Evolutionary conservation across 2,113 vertebrate genomes (phyloP).

Genomic region (Microtus montanus): DNA sequence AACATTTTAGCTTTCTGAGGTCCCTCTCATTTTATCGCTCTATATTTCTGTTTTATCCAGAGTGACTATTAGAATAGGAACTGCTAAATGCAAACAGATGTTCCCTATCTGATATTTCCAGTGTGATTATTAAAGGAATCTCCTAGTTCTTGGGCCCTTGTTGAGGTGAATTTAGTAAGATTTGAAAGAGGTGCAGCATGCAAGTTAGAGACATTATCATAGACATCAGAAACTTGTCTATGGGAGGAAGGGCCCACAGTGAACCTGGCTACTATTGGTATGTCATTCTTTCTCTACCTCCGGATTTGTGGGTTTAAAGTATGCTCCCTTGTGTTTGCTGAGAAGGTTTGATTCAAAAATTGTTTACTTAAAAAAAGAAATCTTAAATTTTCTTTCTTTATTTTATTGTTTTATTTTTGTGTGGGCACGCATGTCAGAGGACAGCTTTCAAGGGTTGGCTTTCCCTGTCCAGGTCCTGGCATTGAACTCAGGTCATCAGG

Average conservation of each 20-base stretch:
- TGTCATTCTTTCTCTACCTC: not conserved
- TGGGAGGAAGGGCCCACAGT: not conserved
- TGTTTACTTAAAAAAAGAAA: not conserved
- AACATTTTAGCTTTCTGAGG: not conserved
- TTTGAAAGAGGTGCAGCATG: not conserved
- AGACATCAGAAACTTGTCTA: not conserved
- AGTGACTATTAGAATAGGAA: not conserved
- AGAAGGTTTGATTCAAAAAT: not conserved
- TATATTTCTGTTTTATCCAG: not conserved
- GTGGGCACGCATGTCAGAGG: not conserved
- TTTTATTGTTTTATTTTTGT: not conserved
- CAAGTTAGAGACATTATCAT: too few relatives aligned
- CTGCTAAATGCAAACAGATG: not conserved
- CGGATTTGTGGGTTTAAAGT: not conserved
- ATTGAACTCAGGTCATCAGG: not conserved
- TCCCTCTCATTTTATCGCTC: not conserved
- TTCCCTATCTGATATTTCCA: not conserved
- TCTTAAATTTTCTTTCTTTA: not conserved
- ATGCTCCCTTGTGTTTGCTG: too few relatives aligned
- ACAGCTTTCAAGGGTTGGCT: not conserved
- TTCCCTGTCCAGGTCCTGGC: not conserved
- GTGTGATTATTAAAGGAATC: not conserved
- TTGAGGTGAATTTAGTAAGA: not conserved
- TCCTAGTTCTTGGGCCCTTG: not conserved
- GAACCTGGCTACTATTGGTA: not conserved